Conservation (phyloP, 2,113 vertebrate species). For the Anoplopoma fimbria region DNA sequence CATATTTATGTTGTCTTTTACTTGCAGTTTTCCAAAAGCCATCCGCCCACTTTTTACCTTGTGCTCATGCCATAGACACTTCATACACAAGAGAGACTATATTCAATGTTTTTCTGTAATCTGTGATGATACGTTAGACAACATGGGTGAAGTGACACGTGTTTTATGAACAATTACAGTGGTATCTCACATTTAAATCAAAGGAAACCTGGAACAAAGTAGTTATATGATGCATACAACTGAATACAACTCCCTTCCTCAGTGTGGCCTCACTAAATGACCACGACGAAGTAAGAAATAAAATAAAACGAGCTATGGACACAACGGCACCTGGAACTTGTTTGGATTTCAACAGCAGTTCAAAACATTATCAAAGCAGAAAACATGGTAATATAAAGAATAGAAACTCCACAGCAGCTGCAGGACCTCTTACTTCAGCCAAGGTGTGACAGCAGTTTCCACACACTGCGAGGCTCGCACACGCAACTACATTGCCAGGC, state of each 20-base stretch:
- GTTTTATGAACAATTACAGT: not conserved
- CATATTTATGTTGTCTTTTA: not conserved
- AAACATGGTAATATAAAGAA: no score
- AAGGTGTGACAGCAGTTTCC: not conserved
- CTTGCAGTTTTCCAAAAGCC: not conserved
- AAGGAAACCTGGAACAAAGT: constrained; percentile 39
- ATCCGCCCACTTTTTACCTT: not conserved
- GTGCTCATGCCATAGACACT: not conserved
- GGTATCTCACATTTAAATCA: constrained; percentile 18
- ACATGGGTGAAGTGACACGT: not conserved
- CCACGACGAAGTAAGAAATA: no score
- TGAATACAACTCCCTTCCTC: not conserved
- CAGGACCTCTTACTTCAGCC: not conserved
- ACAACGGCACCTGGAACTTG: no score
- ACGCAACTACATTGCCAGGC: not conserved
- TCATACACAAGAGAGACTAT: not conserved
- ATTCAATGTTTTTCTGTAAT: not conserved
- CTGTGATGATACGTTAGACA: not conserved
- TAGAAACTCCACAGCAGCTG: not conserved
- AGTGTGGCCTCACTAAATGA: not conserved
- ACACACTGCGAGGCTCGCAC: not conserved
- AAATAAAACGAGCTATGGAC: no score
- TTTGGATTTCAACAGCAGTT: no score
- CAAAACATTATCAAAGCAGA: no score
- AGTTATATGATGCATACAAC: no score